These are phyloP conservation scores for Enhydra lutris DNA, from an alignment of 2,113 vertebrate genomes.

Conservation along the genomic window DNA sequence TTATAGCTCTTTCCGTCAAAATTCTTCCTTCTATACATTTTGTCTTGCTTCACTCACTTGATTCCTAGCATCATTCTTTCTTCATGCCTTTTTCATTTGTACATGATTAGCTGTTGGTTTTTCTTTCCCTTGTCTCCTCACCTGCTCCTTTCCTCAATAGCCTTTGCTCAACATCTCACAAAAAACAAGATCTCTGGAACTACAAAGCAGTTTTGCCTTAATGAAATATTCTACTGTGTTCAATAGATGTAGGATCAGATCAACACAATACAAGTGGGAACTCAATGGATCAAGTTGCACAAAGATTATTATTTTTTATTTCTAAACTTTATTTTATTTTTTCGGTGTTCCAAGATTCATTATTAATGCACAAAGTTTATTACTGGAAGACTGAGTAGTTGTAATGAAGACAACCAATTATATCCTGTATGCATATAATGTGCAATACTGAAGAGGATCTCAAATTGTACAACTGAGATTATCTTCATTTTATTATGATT, in stretches of 20 bases:
- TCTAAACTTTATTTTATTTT: too few relatives aligned
- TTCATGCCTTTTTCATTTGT: not conserved
- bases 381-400: not conserved
- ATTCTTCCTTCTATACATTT: not conserved
- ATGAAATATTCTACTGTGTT: not conserved
- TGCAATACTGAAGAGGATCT: not conserved
- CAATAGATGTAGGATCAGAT: not conserved
- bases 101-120: not conserved
- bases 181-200: not conserved
- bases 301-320: not conserved
- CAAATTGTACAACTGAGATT: not conserved
- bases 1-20: not conserved
- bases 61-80: not conserved
- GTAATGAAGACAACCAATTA: not conserved
- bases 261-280: not conserved
- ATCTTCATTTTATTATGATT: not conserved
- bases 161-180: not conserved
- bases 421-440: not conserved
- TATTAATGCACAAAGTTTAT: not conserved
- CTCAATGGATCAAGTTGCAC: not conserved
- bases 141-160: not conserved
- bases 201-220: not conserved
- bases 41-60: not conserved
- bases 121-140: not conserved
- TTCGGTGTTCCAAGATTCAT: too few relatives aligned